Base-by-base conservation (phyloP, 2,888 invertebrate species). In the Agonopterix heracliana region DNA sequence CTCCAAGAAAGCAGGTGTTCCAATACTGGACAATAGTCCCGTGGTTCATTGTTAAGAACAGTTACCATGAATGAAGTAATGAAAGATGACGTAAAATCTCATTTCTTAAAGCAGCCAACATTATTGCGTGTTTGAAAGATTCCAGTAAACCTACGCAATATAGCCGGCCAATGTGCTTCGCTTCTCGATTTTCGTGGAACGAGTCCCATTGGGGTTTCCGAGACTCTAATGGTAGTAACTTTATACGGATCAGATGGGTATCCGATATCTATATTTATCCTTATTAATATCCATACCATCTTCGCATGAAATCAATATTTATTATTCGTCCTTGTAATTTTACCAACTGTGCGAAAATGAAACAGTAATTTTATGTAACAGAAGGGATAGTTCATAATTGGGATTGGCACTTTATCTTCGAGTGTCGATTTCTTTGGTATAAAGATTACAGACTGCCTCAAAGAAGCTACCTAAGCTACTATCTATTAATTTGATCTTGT, bases 101-200 rank as follows among this genome's bases (percentile, higher is more conserved):
- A 38, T 45, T 51, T 47, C 36, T 45, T 41, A 45, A 45, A 41
- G 9, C 43, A 13, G 44, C 42, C 40, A 50, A 47, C 35, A 44
- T 40, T 43, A 48, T 46, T 46, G 46, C 55, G 54, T 54, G 54
- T 56, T 53, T 63, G 60, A 61, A 60, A 60, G 56, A 64, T 64
- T 59, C 54, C 54, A 42, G 53, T 48, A 55, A 54, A 55, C 46
- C 26, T 59, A 61, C 58, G 64, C 70, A 74, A 77, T 74, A 63
- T 61, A 64, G 68, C 61, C 63, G 55, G 54, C 57, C 57, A 55
- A 41, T 13, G 65, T 64, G 49, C 61, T 62, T 56, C 53, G 62
- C 65, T 62, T 64, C 69, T 73, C 74, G 64, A 67, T 73, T 78
- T 78, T 68, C 75, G 60, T 55, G 59, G 70, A 78, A 81, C 70